These are phyloP conservation scores for Dicrurus megarhynchus DNA, from an alignment of 2,113 vertebrate species.

Conservation along the genomic window DNA sequence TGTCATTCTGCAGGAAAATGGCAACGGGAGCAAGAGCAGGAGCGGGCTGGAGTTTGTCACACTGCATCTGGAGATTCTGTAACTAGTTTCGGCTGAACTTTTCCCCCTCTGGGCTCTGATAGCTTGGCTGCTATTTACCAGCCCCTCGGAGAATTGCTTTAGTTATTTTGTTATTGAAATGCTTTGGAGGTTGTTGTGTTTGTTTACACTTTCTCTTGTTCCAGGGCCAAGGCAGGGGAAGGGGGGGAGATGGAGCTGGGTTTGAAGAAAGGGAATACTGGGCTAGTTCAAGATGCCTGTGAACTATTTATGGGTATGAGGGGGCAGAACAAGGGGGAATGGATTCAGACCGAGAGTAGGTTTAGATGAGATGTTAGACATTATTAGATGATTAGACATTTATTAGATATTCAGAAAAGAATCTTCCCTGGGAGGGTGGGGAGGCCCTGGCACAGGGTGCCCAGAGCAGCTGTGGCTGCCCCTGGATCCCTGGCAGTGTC, in stretches of 20 bases:
- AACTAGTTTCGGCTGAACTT: slow-evolving; percentile 59
- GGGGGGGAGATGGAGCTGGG: background rate
- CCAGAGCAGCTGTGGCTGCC: background rate
- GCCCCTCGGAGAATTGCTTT: slow-evolving; percentile 23
- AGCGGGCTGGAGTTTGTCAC: slow-evolving; percentile 61
- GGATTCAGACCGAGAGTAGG: background rate
- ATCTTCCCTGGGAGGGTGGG: fast-evolving
- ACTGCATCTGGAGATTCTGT: slow-evolving; percentile 33
- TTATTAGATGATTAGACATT: background rate
- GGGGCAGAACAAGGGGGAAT: background rate
- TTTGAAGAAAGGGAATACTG: background rate
- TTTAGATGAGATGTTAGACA: background rate
- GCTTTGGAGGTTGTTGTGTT: slow-evolving; percentile 16
- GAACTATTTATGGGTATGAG: background rate
- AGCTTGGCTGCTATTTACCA: slow-evolving; percentile 57
- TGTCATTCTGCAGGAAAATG: slow-evolving; percentile 61
- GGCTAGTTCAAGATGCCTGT: background rate
- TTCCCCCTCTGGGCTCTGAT: slow-evolving; percentile 46
- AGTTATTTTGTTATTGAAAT: slow-evolving; percentile 65
- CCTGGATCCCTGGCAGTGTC: background rate
- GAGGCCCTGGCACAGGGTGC: background rate
- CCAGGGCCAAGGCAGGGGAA: background rate
- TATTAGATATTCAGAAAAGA: background rate
- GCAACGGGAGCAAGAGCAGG: background rate
- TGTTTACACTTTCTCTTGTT: slow-evolving; percentile 2